These are phyloP conservation scores for Eulithis testata DNA, from an alignment of 2,888 invertebrate genomes.

Conservation along the genomic window DNA sequence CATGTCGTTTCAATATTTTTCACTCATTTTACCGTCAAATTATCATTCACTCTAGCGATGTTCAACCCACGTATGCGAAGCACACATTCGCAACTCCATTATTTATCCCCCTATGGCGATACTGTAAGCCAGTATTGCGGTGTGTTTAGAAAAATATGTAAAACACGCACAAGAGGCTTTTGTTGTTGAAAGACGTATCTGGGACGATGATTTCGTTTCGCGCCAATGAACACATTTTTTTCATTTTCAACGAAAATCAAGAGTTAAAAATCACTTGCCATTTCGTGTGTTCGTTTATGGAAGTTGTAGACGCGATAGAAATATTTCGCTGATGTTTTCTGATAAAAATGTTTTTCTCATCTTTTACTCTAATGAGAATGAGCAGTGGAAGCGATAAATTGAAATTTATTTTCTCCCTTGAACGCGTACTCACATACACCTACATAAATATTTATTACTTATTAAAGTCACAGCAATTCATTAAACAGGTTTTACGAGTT, in stretches of 20 bases:
- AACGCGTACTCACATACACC: constrained; percentile 56
- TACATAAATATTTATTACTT: constrained; percentile 72
- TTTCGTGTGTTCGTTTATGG: constrained; percentile 62
- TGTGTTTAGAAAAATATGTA: constrained; percentile 75
- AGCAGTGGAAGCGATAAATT: constrained; percentile 69
- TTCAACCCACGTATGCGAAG: constrained; percentile 57
- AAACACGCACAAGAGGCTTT: constrained; percentile 72
- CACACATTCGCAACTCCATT: constrained; percentile 69
- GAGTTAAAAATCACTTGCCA: constrained; percentile 66
- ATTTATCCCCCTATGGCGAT: constrained; percentile 72
- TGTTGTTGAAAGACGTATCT: constrained; percentile 75
- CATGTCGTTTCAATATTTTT: constrained; percentile 43
- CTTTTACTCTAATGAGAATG: constrained; percentile 71
- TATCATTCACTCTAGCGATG: constrained; percentile 56
- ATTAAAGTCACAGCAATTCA: constrained; percentile 70
- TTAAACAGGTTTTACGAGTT: constrained; percentile 66
- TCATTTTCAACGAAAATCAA: constrained; percentile 69
- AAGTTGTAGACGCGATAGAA: constrained; percentile 58
- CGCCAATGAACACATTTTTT: constrained; percentile 77
- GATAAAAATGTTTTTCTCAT: constrained; percentile 66
- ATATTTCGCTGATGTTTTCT: constrained; percentile 63
- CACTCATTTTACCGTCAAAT: constrained; percentile 56
- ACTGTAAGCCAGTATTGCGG: constrained; percentile 66
- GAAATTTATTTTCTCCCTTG: constrained; percentile 69
- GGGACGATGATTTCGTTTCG: constrained; percentile 74